These are phyloP conservation scores for Drosophila kuntzei DNA, from an alignment of 2,888 invertebrate species.

Conservation along the genomic window DNA sequence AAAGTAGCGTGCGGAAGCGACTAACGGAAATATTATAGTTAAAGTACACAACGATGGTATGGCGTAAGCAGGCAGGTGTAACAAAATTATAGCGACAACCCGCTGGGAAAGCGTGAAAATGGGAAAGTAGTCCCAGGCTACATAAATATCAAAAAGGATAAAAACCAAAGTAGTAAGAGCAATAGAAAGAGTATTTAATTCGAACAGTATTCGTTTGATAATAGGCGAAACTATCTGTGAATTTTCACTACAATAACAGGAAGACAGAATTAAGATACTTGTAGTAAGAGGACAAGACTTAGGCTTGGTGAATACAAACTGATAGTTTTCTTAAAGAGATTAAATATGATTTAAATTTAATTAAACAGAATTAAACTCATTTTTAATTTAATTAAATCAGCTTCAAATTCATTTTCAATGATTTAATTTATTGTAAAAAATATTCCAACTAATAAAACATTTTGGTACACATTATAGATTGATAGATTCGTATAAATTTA, in stretches of 20 bases:
- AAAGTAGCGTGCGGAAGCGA: conserved; percentile 47
- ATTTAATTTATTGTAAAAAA: too few relatives aligned
- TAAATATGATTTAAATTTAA: too few relatives aligned
- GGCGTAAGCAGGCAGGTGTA: conserved; percentile 41
- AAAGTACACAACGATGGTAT: conserved; percentile 20
- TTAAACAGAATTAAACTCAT: too few relatives aligned
- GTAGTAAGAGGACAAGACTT: background rate
- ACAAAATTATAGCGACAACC: conserved; percentile 46
- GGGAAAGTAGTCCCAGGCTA: background rate
- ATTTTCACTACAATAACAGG: background rate
- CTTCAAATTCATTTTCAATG: too few relatives aligned
- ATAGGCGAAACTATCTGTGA: background rate
- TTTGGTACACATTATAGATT: too few relatives aligned
- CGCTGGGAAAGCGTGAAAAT: conserved; percentile 28
- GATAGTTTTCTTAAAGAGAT: too few relatives aligned
- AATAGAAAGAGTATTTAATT: background rate
- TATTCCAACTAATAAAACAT: too few relatives aligned
- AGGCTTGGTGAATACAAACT: too few relatives aligned
- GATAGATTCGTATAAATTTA: too few relatives aligned
- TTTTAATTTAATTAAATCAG: too few relatives aligned
- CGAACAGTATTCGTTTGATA: background rate
- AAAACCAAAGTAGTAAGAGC: background rate
- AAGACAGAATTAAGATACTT: background rate
- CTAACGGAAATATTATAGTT: conserved; percentile 49
- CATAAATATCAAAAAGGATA: background rate